These are phyloP conservation scores for Tor tambroides DNA, from an alignment of 2,113 vertebrate genomes.

Conservation along the genomic window DNA sequence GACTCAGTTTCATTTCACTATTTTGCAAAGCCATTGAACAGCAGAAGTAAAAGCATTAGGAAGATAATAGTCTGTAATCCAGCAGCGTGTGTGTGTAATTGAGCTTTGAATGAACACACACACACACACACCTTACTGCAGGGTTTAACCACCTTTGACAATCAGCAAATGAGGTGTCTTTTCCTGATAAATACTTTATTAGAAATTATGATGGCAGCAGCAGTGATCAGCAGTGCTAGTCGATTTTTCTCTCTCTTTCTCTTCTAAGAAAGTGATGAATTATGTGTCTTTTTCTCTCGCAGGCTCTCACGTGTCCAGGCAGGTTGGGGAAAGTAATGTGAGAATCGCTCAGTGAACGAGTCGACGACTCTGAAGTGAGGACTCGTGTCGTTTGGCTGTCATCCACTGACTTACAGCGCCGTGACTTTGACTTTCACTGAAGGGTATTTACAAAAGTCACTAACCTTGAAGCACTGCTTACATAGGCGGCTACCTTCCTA, in stretches of 20 bases:
- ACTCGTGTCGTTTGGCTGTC: constrained; percentile 25
- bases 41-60: constrained; percentile 13
- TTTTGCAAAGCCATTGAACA: background rate
- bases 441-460: constrained; percentile 36
- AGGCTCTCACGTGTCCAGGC: constrained; percentile 49
- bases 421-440: constrained; percentile 32
- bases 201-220: constrained; percentile 57
- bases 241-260: constrained; percentile 64
- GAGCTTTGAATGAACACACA: background rate
- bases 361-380: constrained; percentile 19
- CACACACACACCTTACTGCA: constrained; percentile 40
- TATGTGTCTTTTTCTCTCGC: constrained; percentile 65
- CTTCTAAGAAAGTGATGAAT: constrained; percentile 67
- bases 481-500: background rate
- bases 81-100: constrained; percentile 15
- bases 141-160: constrained; percentile 64
- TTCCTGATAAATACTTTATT: constrained; percentile 58
- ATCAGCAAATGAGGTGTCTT: constrained; percentile 54
- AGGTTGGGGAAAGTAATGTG: constrained; percentile 58
- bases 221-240: constrained; percentile 54
- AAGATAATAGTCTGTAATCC: constrained; percentile 3
- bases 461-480: background rate
- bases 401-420: background rate
- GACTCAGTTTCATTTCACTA: background rate
- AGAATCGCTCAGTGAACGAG: constrained; percentile 42